phyloP scores from a whole-genome alignment of 2,888 invertebrate genomes.

The Sceliomorpha sp. region DNA sequence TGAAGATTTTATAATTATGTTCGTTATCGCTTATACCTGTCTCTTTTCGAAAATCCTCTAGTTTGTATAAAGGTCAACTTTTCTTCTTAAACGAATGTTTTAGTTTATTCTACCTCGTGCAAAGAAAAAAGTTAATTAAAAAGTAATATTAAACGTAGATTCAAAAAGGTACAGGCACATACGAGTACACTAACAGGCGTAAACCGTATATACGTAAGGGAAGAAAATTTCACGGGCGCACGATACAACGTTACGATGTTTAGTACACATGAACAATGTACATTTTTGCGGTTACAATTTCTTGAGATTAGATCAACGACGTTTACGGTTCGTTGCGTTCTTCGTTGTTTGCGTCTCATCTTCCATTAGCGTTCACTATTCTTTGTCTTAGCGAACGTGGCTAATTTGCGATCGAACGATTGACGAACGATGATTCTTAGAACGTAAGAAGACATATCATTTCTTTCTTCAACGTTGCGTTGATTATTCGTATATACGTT shows the following conservation, averaged over 20 bases:
- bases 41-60: too few species aligned
- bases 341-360: conserved; percentile 34
- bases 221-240: conserved; percentile 31
- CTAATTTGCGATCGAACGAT: conserved; percentile 4
- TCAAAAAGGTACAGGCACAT: conserved; percentile 26
- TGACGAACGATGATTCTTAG: conserved; percentile 58
- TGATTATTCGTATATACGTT: conserved; percentile 40
- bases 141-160: conserved; percentile 33
- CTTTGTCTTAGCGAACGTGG: conserved; percentile 28
- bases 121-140: conserved; percentile 20
- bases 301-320: neutral
- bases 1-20: too few species aligned
- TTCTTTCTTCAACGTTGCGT: conserved; percentile 57
- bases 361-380: conserved; percentile 46
- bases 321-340: conserved; percentile 12
- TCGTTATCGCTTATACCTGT: too few species aligned
- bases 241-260: conserved; percentile 16
- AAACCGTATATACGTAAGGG: conserved; percentile 29
- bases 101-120: too few species aligned
- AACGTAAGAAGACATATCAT: conserved; percentile 71
- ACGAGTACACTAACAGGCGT: conserved; percentile 34
- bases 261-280: conserved; percentile 9
- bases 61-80: too few species aligned
- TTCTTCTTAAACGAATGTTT: too few species aligned
- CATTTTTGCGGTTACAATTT: conserved; percentile 17